Evolutionary conservation across 2,113 vertebrate genomes (phyloP), one percentile per base, ranked within the genome.

Genomic region (Eretmochelys imbricata): DNA sequence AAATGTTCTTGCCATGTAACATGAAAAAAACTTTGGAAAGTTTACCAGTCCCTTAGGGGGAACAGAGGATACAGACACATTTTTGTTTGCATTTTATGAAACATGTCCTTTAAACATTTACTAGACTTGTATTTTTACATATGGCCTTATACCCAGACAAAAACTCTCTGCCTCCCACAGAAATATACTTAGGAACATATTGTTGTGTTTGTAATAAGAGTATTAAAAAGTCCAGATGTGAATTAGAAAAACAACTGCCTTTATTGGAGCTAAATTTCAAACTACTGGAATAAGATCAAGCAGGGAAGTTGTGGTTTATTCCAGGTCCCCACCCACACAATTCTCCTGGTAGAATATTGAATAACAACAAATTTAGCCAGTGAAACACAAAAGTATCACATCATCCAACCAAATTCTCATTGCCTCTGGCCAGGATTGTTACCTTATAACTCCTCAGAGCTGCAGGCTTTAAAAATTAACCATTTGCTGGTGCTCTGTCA

Each of bases 201-300:
- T 53, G 9, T 79, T 93, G 90, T 82, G 14, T 83, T 29, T 91
- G 90, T 86, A 97, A 89, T 94, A 88, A 89, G 93, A 94, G 83
- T 42, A 95, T 92, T 96, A 97, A 94, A 96, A 87, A 92, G 95
- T 95, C 95, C 96, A 96, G 96, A 97, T 94, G 96, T 95, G 93
- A 96, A 92, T 96, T 86, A 96, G 85, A 96, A 96, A 97, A 97
- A 94, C 94, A 94, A 96, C 85, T 87, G 87, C 1, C 7, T 57
- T 93, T 88, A 57, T 88, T 94, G 91, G 7, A 95, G 88, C 78
- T 86, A 79, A 89, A 93, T 96, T 97, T 96, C 91, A 94, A 93
- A 91, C 94, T 95, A 86, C 91, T 93, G 94, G 96, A 96, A 27
- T 48, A 82, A 95, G 93, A 96, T 82, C 95, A 95, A 95, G 95